Percentiles rank a stretch among this genome's conserved stretches.
phyloP scores from a whole-genome alignment of 2,888 invertebrate species.

The Elaeidobius kamerunicus region DNA sequence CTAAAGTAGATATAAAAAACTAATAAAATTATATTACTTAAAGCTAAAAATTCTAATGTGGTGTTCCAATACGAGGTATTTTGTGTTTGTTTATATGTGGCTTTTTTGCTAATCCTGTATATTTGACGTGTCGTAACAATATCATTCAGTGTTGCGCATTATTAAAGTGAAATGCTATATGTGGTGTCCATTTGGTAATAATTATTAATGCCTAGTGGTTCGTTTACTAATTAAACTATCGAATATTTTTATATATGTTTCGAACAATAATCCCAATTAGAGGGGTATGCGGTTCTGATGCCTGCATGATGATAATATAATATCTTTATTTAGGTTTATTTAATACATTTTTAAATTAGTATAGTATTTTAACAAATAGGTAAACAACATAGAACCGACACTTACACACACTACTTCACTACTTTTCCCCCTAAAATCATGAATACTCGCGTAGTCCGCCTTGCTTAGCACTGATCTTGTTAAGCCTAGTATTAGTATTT shows the following conservation, averaged over 20 bases:
- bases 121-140: too few species aligned
- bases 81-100: too few species aligned
- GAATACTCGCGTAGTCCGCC: constrained; percentile 40
- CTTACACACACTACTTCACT: constrained; percentile 38
- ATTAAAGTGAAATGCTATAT: too few species aligned
- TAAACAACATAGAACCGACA: constrained; percentile 36
- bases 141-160: too few species aligned
- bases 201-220: background rate
- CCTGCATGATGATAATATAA: constrained; percentile 17
- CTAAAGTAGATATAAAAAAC: too few species aligned
- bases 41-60: too few species aligned
- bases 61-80: too few species aligned
- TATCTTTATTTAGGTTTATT: constrained; percentile 1
- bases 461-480: constrained; percentile 48
- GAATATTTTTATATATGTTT: background rate
- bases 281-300: constrained; percentile 14
- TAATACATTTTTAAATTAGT: constrained; percentile 13
- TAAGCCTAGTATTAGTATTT: constrained; percentile 34
- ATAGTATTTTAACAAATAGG: constrained; percentile 2
- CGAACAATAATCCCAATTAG: background rate
- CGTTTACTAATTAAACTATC: constrained; percentile 14
- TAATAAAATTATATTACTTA: too few species aligned
- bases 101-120: too few species aligned
- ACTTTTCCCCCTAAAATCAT: constrained; percentile 35
- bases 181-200: background rate